Evolutionary conservation across 2,888 invertebrate genomes (phyloP), one percentile per base, ranked within the genome.

Genomic region (Coleophora flavipennella): DNA sequence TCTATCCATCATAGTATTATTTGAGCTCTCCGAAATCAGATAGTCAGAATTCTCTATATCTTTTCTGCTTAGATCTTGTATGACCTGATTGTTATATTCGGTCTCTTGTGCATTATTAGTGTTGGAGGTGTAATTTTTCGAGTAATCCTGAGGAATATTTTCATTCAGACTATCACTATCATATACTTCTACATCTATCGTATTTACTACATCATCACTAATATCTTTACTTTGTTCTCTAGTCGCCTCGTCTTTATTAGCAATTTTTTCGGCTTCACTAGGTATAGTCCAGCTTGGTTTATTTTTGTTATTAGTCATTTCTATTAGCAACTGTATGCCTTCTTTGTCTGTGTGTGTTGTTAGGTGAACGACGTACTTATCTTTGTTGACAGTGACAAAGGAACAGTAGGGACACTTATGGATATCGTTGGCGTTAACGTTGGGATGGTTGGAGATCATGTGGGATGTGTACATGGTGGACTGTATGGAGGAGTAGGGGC

Each of bases 401-500:
- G 85, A 72, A 52, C 91, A 91, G 53, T 85, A 81, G 1, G 81
- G 73, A 53, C 91, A 91, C 3, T 85, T 77, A 55, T 88, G 89
- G 52, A 92, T 73, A 11, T 90, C 84, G 8, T 85, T 84, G 25
- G 88, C 84, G 41, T 88, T 89, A 44, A 88, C 67, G 20, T 89
- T 89, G 1, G 93, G 93, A 69, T 95, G 95, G 60, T 92, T 92
- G 39, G 90, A 90, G 53, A 90, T 88, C 61, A 95, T 84, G 63
- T 95, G 95, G 13, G 88, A 83, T 55, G 94, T 91, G 66, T 92
- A 92, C 1, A 91, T 88, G 6, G 90, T 91, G 40, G 93, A 92
- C 67, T 94, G 93, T 50, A 95, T 94, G 53, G 92, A 90, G 9
- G 89, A 89, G 68, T 94, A 95, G 1, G 90, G 85, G 59, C 95